Percentiles rank a stretch among this genome's conserved stretches.
These are phyloP conservation scores for Seira sanloemensis DNA, from an alignment of 2,888 invertebrate genomes.

Conservation along the genomic window DNA sequence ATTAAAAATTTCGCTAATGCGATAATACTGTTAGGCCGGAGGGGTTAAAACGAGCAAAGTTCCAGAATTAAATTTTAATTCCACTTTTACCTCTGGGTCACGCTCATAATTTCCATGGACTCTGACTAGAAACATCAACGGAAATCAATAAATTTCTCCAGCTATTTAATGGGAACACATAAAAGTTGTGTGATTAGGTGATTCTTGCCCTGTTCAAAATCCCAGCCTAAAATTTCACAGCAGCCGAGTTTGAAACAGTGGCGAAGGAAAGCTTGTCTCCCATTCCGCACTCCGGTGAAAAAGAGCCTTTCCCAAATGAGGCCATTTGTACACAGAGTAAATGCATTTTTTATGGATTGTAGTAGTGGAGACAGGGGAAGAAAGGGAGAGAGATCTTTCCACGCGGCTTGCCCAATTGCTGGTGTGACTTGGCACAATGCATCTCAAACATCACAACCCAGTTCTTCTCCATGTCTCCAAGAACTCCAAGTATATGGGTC, in stretches of 20 bases:
- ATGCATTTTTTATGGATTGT: conserved; percentile 39
- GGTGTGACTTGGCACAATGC: conserved; percentile 38
- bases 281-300: too few species aligned
- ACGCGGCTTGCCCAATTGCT: neutral
- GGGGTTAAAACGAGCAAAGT: neutral
- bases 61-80: neutral
- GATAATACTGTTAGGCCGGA: neutral
- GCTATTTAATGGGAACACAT: neutral
- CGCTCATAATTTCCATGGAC: neutral
- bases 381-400: neutral
- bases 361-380: neutral
- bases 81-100: neutral
- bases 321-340: conserved; percentile 44
- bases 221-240: neutral
- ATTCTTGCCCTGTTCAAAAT: neutral
- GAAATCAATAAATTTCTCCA: neutral
- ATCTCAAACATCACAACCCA: neutral
- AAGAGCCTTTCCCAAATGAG: conserved; percentile 20
- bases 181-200: neutral
- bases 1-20: neutral
- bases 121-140: neutral
- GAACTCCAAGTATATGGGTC: too few species aligned
- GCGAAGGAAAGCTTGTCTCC: neutral
- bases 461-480: too few species aligned
- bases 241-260: neutral